phyloP scores from a whole-genome alignment of 2,888 invertebrate genomes.

The Euclidia mi region DNA sequence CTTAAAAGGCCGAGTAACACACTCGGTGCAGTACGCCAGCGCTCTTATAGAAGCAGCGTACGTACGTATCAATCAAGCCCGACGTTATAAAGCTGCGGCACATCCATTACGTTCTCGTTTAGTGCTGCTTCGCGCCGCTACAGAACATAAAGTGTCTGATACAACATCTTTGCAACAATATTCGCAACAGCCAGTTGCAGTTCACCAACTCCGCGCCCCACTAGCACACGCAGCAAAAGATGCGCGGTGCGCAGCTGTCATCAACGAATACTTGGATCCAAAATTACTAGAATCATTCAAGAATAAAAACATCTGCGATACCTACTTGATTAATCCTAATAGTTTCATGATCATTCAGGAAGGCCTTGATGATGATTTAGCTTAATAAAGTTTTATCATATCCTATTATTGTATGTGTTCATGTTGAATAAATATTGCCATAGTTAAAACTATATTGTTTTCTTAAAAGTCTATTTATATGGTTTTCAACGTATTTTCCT shows the following conservation, averaged over 20 bases:
- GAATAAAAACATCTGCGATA: slow-evolving; percentile 61
- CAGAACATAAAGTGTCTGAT: not conserved
- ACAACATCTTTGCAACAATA: slow-evolving; percentile 10
- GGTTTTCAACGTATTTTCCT: too few species aligned
- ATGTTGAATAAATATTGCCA: too few species aligned
- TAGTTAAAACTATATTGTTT: too few species aligned
- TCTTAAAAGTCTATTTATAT: too few species aligned
- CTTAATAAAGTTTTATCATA: not conserved
- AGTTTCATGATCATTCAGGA: not conserved
- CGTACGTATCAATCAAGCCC: slow-evolving; percentile 52
- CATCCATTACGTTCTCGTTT: slow-evolving; percentile 56
- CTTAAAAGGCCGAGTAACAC: slow-evolving; percentile 55
- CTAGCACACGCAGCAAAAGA: slow-evolving; percentile 57
- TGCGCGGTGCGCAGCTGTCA: slow-evolving; percentile 55
- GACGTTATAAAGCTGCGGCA: slow-evolving; percentile 28
- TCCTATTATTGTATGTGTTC: too few species aligned
- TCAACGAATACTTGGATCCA: slow-evolving; percentile 59
- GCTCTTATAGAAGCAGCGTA: slow-evolving; percentile 60
- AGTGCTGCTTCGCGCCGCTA: slow-evolving; percentile 49
- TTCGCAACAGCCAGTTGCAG: slow-evolving; percentile 30
- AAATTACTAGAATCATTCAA: slow-evolving; percentile 53
- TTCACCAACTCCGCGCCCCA: slow-evolving; percentile 53
- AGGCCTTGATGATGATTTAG: not conserved
- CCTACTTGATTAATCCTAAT: slow-evolving; percentile 15
- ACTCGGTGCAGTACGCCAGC: slow-evolving; percentile 63